A percentile compares a stretch with the other conserved stretches of the same genome.
These are phyloP conservation scores for Azemiops feae DNA, from an alignment of 2,113 vertebrate genomes.

Conservation along the genomic window DNA sequence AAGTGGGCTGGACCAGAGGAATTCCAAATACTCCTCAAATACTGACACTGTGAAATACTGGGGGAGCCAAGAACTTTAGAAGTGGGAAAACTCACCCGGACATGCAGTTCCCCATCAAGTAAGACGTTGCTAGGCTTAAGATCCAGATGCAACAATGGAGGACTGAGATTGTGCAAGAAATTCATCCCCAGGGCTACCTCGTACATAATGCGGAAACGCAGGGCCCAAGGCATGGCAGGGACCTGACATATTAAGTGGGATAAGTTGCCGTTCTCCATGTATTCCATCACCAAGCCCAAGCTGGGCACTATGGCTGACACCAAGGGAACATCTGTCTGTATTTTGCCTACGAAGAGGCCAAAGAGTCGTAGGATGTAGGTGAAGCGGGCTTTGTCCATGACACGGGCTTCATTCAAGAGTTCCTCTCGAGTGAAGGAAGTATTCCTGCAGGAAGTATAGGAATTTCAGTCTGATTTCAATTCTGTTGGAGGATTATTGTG, in stretches of 20 bases:
- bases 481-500: neutral
- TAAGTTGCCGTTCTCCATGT: conserved; percentile 78
- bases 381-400: conserved; percentile 40
- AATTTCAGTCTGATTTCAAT: neutral
- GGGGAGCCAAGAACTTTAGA: neutral
- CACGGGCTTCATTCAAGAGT: conserved; percentile 46
- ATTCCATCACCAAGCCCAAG: conserved; percentile 77
- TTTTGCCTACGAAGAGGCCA: conserved; percentile 25
- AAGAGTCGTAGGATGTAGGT: conserved; percentile 34
- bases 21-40: neutral
- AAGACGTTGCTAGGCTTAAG: conserved; percentile 63
- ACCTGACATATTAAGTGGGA: conserved; percentile 23
- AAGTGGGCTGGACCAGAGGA: neutral
- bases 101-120: conserved; percentile 48
- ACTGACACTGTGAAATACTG: neutral
- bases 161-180: conserved; percentile 74
- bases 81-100: conserved; percentile 48
- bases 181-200: conserved; percentile 80
- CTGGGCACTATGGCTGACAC: neutral
- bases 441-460: neutral
- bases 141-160: conserved; percentile 52
- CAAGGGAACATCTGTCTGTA: neutral
- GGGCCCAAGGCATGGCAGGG: conserved; percentile 60
- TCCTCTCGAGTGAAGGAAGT: neutral
- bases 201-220: conserved; percentile 70